A percentile compares a stretch with the other conserved stretches of the same genome.
phyloP scores from a whole-genome alignment of 2,888 invertebrate species.

The Aporophyla lueneburgensis region DNA sequence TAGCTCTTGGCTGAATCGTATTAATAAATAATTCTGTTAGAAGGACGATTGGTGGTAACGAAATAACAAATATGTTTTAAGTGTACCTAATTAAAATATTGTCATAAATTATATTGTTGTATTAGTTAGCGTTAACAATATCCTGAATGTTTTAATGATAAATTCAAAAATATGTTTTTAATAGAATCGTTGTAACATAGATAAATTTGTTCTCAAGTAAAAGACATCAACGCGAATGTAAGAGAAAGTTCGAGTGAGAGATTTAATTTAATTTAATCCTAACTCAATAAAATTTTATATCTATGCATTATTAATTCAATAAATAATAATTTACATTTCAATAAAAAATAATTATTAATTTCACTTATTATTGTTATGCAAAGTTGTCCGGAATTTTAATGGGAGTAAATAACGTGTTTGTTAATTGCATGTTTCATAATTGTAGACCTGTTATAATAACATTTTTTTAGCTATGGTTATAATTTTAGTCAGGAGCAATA shows the following conservation, averaged over 20 bases:
- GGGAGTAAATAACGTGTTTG: constrained; percentile 17
- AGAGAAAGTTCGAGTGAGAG: constrained; percentile 58
- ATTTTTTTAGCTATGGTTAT: background rate
- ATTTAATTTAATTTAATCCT: constrained; percentile 18
- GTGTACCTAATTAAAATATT: background rate
- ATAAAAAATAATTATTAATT: constrained; percentile 25
- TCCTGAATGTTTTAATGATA: background rate
- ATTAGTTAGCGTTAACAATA: background rate
- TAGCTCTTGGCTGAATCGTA: background rate
- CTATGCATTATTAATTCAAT: constrained; percentile 19
- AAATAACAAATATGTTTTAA: background rate
- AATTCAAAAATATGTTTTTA: background rate
- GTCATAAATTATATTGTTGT: background rate
- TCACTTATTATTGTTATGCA: constrained; percentile 24
- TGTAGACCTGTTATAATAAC: background rate
- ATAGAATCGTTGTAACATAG: background rate
- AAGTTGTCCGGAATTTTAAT: constrained; percentile 53
- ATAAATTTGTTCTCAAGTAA: constrained; percentile 64
- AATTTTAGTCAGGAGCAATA: background rate
- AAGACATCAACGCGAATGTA: constrained; percentile 76
- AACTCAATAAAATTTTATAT: constrained; percentile 17
- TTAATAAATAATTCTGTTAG: background rate
- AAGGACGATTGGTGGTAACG: background rate
- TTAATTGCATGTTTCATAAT: constrained; percentile 46
- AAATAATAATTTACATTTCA: constrained; percentile 20